Percentiles rank a stretch among this genome's conserved stretches.
These are phyloP conservation scores for Oligia fasciuncula DNA, from an alignment of 2,888 invertebrate species.

Conservation along the genomic window DNA sequence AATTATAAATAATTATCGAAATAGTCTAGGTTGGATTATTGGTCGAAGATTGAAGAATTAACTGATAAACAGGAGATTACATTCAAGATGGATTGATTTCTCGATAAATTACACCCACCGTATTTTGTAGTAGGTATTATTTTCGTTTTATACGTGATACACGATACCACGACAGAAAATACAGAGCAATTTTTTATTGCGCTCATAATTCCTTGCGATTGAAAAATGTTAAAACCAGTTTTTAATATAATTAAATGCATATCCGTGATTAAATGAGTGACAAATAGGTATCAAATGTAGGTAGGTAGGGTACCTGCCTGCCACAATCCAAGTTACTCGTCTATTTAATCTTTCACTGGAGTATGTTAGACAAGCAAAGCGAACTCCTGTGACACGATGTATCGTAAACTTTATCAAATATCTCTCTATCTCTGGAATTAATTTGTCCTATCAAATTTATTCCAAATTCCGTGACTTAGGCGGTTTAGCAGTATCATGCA, in stretches of 20 bases:
- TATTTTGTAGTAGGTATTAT: slow-evolving; percentile 11
- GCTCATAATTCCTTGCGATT: slow-evolving; percentile 8
- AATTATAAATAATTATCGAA: slow-evolving; percentile 41
- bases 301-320: not conserved
- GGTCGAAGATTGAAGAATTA: slow-evolving; percentile 49
- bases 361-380: slow-evolving; percentile 1
- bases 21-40: slow-evolving; percentile 35
- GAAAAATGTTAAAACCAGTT: slow-evolving; percentile 15
- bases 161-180: slow-evolving; percentile 14
- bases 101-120: slow-evolving; percentile 4
- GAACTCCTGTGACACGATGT: not conserved
- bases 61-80: slow-evolving; percentile 47
- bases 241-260: no score
- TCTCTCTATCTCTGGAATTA: not conserved
- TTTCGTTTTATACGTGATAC: slow-evolving; percentile 21
- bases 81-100: slow-evolving; percentile 37
- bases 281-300: slow-evolving; percentile 18
- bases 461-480: no score
- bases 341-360: not conserved
- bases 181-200: slow-evolving; percentile 22
- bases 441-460: not conserved
- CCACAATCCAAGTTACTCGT: no score
- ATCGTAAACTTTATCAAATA: not conserved
- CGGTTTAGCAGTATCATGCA: not conserved
- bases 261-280: slow-evolving; percentile 16